phyloP scores from a whole-genome alignment of 2,888 invertebrate species.

The Brenthis hecate region DNA sequence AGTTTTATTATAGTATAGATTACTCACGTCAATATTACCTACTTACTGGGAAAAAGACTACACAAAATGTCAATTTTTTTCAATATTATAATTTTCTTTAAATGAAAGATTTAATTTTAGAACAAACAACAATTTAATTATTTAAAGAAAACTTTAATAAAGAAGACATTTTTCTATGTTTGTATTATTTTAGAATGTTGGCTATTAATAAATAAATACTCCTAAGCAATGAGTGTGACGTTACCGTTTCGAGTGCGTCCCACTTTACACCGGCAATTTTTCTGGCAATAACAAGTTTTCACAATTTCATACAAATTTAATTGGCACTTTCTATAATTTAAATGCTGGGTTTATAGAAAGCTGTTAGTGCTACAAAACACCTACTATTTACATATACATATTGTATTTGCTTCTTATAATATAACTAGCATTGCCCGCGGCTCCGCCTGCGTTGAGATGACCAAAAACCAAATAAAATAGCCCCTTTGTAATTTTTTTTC shows the following conservation, averaged over 20 bases:
- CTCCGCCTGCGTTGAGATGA: too few species aligned
- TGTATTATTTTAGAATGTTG: not conserved
- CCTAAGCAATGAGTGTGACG: slow-evolving; percentile 16
- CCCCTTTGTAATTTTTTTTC: too few species aligned
- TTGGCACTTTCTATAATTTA: slow-evolving; percentile 9
- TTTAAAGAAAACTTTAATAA: not conserved
- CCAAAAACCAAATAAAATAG: too few species aligned
- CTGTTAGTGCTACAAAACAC: not conserved
- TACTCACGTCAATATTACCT: not conserved
- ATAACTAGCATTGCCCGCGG: too few species aligned
- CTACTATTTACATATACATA: too few species aligned
- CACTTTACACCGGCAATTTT: slow-evolving; percentile 38
- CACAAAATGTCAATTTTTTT: too few species aligned
- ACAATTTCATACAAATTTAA: slow-evolving; percentile 16
- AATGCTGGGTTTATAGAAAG: slow-evolving; percentile 12
- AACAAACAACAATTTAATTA: too few species aligned
- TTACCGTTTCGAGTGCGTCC: slow-evolving; percentile 40
- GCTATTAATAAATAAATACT: not conserved
- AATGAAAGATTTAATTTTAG: not conserved
- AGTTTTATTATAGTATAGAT: too few species aligned
- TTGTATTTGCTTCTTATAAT: too few species aligned
- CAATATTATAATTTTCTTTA: not conserved
- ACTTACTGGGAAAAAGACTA: too few species aligned
- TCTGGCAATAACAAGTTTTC: slow-evolving; percentile 29
- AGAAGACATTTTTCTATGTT: not conserved